Evolutionary conservation across 1,140 invertebrate species (phyloP), one percentile per base, ranked within the genome.

Genomic region (Sitodiplosis mosellana): DNA sequence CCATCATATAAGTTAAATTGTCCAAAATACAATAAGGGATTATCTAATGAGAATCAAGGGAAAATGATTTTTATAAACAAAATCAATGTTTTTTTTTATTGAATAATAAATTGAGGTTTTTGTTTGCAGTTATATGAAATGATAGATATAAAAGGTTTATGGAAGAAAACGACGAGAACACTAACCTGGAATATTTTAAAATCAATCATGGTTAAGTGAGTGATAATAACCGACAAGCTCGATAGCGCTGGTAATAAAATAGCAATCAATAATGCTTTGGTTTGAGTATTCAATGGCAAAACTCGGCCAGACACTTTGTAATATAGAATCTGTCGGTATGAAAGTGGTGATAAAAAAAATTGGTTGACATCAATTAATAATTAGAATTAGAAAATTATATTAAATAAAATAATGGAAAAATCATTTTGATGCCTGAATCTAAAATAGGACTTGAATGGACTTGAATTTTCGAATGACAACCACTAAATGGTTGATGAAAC

Each of bases 21-120:
- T 78, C 77, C 49, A 80, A 59, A 51, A 74, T 78, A 43, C 76
- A 75, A 49, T 77, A 78, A 1, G 76, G 77, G 33, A 78, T 57
- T 5, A 57, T 53, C 53, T 56, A 36, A 48, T 17, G 14, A 36
- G 14, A 22, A n/a, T n/a, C n/a, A 47, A 37, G 15, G 2, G 46
- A 46, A 49, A 27, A 33, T 44, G 17, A 49, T 38, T 22, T 6
- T 41, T 48, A 18, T 41, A 42, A 27, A n/a, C 11, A 20, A 42
- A n/a, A 42, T 12, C 18, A 42, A 42, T 8, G 18, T 8, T 42
- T 12, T 15, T 19, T 42, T 15, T 15, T 12, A 42, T 15, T 7
- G 10, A 14, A 45, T n/a, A n/a, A n/a, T n/a, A n/a, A n/a, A n/a
- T n/a, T n/a, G n/a, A n/a, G n/a, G n/a, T n/a, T n/a, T n/a, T n/a